Conservation (phyloP, 2,888 invertebrate species). For the Scaptomyza caliginosa region DNA sequence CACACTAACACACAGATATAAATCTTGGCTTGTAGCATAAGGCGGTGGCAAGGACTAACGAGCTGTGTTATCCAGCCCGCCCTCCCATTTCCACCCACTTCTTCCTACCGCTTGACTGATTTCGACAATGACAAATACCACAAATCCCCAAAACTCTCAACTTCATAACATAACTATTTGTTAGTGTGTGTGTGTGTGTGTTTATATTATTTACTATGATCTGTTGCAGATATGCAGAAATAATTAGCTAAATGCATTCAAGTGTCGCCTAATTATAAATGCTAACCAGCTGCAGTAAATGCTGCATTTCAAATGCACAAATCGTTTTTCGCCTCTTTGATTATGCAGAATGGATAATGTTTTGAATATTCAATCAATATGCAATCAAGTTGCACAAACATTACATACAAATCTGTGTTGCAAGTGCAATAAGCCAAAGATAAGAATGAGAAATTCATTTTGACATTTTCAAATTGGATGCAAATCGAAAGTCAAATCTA, state of each 20-base stretch:
- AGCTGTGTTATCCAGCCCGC: slow-evolving; percentile 7
- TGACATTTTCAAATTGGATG: too few species aligned
- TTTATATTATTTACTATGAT: slow-evolving; percentile 25
- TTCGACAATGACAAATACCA: slow-evolving; percentile 24
- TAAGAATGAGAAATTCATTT: background rate
- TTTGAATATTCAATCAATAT: slow-evolving; percentile 41
- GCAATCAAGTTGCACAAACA: background rate
- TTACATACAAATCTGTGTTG: background rate
- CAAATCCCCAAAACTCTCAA: slow-evolving; percentile 9
- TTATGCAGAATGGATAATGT: slow-evolving; percentile 43
- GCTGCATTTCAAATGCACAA: slow-evolving; percentile 23
- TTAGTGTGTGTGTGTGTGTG: background rate
- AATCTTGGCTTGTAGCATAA: slow-evolving; percentile 53
- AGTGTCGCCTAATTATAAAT: slow-evolving; percentile 27
- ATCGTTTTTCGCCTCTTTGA: slow-evolving; percentile 44
- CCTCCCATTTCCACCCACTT: slow-evolving; percentile 2
- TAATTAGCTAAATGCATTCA: slow-evolving; percentile 67
- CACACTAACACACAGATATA: too few species aligned
- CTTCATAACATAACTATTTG: background rate
- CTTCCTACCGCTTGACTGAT: slow-evolving; percentile 4
- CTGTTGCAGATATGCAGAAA: slow-evolving; percentile 34
- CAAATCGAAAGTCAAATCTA: background rate
- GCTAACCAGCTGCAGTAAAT: slow-evolving; percentile 11
- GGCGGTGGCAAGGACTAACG: background rate
- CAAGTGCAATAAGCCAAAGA: background rate